Evolutionary conservation across 1,140 invertebrate genomes (phyloP).

Genomic region (Ceratina calcarata): DNA sequence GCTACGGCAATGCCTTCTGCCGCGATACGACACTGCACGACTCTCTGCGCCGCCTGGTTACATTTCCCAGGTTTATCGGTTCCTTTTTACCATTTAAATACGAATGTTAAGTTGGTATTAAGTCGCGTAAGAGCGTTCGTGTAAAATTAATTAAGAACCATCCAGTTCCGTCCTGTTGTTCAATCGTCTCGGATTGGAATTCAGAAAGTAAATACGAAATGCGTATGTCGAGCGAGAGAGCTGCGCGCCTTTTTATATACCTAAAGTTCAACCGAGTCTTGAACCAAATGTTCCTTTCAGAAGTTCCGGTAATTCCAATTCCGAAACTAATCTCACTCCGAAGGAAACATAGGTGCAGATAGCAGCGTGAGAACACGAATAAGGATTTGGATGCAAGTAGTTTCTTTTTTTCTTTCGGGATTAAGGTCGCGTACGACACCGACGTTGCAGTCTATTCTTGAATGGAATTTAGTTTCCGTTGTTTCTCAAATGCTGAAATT

Average conservation of each 20-base stretch:
- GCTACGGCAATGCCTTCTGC: conserved; percentile 33
- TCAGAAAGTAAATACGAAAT: too few species aligned
- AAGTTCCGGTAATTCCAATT: conserved; percentile 23
- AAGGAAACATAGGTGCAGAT: conserved; percentile 24
- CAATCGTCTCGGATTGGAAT: too few species aligned
- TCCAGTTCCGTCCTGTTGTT: too few species aligned
- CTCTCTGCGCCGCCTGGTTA: conserved; percentile 20
- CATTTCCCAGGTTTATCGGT: neutral
- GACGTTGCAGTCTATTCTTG: neutral
- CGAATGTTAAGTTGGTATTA: too few species aligned
- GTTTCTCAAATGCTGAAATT: neutral
- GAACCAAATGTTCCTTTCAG: neutral
- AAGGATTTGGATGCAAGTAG: conserved; percentile 2
- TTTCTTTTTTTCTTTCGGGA: neutral
- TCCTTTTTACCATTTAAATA: neutral
- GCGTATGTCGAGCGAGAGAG: too few species aligned
- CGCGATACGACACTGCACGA: conserved; percentile 45
- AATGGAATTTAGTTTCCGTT: neutral
- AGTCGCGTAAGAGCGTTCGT: too few species aligned
- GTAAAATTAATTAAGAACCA: too few species aligned
- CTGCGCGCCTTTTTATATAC: neutral
- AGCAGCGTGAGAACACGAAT: conserved; percentile 20
- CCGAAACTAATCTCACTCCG: conserved; percentile 19
- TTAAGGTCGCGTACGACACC: neutral
- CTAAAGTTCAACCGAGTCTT: neutral